Evolutionary conservation across 2,888 invertebrate species (phyloP), one percentile per base, ranked within the genome.

Genomic region (Eutolmus rufibarbis): DNA sequence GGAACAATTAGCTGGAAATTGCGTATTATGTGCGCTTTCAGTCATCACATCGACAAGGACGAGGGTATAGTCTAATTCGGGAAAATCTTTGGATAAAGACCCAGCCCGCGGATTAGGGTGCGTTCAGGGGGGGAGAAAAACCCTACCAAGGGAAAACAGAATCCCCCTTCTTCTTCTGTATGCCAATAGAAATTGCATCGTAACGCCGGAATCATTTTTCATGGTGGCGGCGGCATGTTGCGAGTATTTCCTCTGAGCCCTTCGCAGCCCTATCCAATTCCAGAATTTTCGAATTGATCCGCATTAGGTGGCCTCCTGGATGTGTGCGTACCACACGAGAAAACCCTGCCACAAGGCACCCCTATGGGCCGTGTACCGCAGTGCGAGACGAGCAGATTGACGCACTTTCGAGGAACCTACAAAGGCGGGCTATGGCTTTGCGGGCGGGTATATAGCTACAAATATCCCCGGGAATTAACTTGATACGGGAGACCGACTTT

Each of bases 151-250:
- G 31, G n/a, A 34, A 28, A 74, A 40, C 43, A 85, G 46, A 85
- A 74, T 85, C 74, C 85, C 28, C 85, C 74, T 85, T 74, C 78
- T 79, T 74, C 46, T 85, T 74, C 66, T 79, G 12, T 40, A 56
- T 79, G 78, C 79, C 57, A 66, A 37, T 31, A 57, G 51, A 86
- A 88, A 88, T 40, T 81, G 88, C 88, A 79, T 28, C 2, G 88
- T 88, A 88, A 88, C 79, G 85, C 40, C 85, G 40, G 81, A 87
- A 88, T 88, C 88, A 88, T 88, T 88, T 88, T 88, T 88, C 88
- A 88, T 88, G 37, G 77, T 86, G 78, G 78, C 86, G 87, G 37
- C 79, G 79, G 77, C 76, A 87, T 88, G 84, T 88, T 76, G 78
- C 66, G 86, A 56, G 57, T 77, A 78, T 87, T 86, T 86, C 86